Percentiles rank a stretch among this genome's conserved stretches.
phyloP scores from a whole-genome alignment of 2,113 vertebrate genomes.

The Microcebus lehilahytsara region DNA sequence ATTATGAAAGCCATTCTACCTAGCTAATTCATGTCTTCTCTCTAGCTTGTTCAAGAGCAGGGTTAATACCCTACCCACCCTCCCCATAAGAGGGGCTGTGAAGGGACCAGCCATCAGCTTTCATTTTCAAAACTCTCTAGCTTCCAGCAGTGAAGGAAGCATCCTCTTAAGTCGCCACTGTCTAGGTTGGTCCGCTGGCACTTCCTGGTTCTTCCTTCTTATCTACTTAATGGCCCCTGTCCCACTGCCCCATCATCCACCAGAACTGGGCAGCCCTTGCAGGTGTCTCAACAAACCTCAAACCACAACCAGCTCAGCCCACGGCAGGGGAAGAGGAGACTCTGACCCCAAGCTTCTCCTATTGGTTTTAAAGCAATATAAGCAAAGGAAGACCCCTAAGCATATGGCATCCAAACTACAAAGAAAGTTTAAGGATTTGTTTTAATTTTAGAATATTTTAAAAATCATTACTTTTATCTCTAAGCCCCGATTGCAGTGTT shows the following conservation, averaged over 20 bases:
- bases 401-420: not conserved
- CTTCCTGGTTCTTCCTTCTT: not conserved
- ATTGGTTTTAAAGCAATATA: not conserved
- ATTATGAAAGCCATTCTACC: not conserved
- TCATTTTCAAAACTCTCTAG: not conserved
- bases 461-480: not conserved
- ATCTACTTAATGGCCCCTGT: not conserved
- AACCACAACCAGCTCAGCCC: not conserved
- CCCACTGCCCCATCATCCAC: not conserved
- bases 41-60: not conserved
- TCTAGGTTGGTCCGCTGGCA: not conserved
- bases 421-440: not conserved
- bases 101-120: not conserved
- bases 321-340: not conserved
- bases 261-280: not conserved
- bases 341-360: not conserved
- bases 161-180: not conserved
- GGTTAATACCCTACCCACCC: not conserved
- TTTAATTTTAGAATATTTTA: not conserved
- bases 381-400: conserved; percentile 11
- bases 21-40: not conserved
- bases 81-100: not conserved
- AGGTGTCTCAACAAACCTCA: not conserved
- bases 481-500: not conserved
- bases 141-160: not conserved